These are phyloP conservation scores for Mastigias papua DNA, from an alignment of 30 jellyfish, hydroid and myxozoan genomes.

Conservation along the genomic window DNA sequence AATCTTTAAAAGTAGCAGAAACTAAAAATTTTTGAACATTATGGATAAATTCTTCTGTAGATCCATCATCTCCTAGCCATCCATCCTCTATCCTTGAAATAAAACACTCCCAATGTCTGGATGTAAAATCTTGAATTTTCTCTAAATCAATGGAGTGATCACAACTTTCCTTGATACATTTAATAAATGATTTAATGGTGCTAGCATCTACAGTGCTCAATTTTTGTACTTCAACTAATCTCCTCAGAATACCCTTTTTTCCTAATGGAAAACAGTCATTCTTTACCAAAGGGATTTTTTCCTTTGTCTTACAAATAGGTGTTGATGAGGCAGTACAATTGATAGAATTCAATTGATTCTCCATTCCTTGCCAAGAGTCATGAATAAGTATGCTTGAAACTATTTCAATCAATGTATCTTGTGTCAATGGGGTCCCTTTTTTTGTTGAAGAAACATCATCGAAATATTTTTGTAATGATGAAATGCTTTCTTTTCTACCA, in stretches of 20 bases:
- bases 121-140: slow-evolving; percentile 28
- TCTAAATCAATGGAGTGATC: background rate
- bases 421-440: background rate
- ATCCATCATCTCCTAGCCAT: background rate
- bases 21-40: slow-evolving; percentile 66
- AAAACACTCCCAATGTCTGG: slow-evolving; percentile 59
- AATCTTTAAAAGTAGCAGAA: slow-evolving; percentile 89
- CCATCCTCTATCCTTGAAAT: slow-evolving; percentile 9
- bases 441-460: background rate
- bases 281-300: background rate
- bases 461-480: background rate
- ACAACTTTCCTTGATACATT: background rate
- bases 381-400: slow-evolving; percentile 9
- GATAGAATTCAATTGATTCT: background rate
- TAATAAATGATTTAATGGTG: slow-evolving; percentile 27
- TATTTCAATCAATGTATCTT: background rate
- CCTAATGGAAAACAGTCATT: slow-evolving; percentile 44
- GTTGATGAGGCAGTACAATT: background rate
- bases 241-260: slow-evolving; percentile 63
- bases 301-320: slow-evolving; percentile 4
- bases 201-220: slow-evolving; percentile 58
- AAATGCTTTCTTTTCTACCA: background rate
- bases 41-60: slow-evolving; percentile 13
- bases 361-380: slow-evolving; percentile 39
- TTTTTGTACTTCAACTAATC: slow-evolving; percentile 46